Conservation (phyloP, 1,140 invertebrate species). For the Acromyrmex heyeri region DNA sequence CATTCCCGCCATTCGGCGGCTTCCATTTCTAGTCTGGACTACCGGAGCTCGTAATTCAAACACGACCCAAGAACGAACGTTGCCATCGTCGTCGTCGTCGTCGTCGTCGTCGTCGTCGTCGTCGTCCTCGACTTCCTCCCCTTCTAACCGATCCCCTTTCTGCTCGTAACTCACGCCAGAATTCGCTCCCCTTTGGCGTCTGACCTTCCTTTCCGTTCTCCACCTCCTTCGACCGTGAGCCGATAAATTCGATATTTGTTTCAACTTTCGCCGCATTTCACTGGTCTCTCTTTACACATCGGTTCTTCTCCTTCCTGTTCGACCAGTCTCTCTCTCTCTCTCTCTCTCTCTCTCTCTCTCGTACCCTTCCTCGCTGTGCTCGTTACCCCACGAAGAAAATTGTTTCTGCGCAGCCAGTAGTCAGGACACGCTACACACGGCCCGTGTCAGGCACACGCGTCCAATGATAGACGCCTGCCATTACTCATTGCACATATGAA, state of each 20-base stretch:
- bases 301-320: conserved; percentile 27
- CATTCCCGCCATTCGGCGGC: conserved; percentile 79
- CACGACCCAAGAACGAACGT: conserved; percentile 72
- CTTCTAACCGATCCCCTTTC: conserved; percentile 49
- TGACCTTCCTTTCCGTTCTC: conserved; percentile 62
- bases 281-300: conserved; percentile 48
- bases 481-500: conserved; percentile 78
- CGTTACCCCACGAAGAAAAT: conserved; percentile 71
- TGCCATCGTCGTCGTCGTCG: conserved; percentile 54
- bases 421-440: conserved; percentile 52
- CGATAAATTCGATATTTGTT: conserved; percentile 84
- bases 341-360: background rate
- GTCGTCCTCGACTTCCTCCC: conserved; percentile 69
- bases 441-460: conserved; percentile 74
- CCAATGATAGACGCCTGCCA: conserved; percentile 79
- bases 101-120: no score
- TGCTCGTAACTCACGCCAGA: conserved; percentile 78
- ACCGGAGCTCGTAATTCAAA: conserved; percentile 77
- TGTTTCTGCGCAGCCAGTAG: conserved; percentile 68
- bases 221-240: conserved; percentile 28
- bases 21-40: conserved; percentile 78
- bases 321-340: background rate
- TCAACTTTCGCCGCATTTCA: conserved; percentile 82
- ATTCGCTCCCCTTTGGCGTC: conserved; percentile 69
- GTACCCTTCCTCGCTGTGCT: background rate